Evolutionary conservation across 2,888 invertebrate species (phyloP).

Genomic region (Corbicula japonica): DNA sequence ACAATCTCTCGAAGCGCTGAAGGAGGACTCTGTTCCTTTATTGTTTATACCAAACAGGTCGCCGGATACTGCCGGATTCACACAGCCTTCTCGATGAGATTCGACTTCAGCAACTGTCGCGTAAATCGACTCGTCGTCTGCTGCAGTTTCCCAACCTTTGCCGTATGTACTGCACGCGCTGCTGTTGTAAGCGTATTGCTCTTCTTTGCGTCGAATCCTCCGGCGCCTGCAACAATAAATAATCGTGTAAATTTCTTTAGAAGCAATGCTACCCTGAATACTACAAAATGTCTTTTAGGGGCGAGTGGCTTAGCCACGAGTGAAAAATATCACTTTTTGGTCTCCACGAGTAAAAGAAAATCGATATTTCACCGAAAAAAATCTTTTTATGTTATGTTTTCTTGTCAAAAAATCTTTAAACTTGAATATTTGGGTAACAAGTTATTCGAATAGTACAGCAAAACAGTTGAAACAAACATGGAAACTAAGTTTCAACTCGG

Average conservation of each 20-base stretch:
- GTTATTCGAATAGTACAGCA: too few species aligned
- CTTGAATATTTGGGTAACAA: background rate
- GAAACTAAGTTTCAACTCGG: background rate
- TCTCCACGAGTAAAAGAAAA: background rate
- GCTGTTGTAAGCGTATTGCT: constrained; percentile 42
- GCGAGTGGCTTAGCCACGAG: background rate
- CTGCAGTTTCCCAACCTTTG: constrained; percentile 46
- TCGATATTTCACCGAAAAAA: background rate
- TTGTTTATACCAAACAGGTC: background rate
- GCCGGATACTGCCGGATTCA: constrained; percentile 51
- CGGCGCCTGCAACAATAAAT: constrained; percentile 43
- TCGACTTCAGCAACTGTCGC: constrained; percentile 62
- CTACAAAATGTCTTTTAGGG: background rate
- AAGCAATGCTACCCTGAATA: background rate
- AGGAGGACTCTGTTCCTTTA: too few species aligned
- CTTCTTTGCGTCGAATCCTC: constrained; percentile 47
- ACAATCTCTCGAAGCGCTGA: background rate
- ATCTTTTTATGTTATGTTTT: background rate
- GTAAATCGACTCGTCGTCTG: constrained; percentile 42
- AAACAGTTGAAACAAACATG: too few species aligned
- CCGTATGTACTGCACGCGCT: constrained; percentile 55
- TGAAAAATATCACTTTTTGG: background rate
- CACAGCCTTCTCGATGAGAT: constrained; percentile 24
- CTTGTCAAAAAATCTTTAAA: background rate
- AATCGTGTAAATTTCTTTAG: background rate